phyloP scores from a whole-genome alignment of 2,113 vertebrate species.

The Nesoenas mayeri region DNA sequence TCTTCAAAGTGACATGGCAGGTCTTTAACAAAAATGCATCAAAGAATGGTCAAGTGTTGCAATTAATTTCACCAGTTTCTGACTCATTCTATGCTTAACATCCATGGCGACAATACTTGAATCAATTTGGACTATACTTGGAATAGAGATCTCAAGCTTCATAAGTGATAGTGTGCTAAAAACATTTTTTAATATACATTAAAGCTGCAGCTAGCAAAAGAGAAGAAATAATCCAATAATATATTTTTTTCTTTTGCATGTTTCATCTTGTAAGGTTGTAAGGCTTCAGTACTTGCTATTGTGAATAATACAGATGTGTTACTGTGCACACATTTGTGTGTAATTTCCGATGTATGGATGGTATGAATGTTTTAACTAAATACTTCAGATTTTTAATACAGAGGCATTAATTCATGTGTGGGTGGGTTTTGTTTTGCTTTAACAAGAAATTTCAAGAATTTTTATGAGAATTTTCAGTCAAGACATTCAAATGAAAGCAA shows the following conservation, averaged over 20 bases:
- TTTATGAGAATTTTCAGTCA: not conserved
- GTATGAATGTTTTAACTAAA: not conserved
- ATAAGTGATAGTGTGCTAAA: not conserved
- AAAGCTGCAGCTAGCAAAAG: not conserved
- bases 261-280: not conserved
- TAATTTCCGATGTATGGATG: not conserved
- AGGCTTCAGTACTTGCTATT: not conserved
- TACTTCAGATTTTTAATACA: not conserved
- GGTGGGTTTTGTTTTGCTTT: fast-evolving
- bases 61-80: too few relatives aligned
- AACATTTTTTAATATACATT: not conserved
- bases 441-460: not conserved
- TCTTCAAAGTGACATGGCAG: not conserved
- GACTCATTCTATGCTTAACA: too few relatives aligned
- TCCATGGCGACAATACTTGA: too few relatives aligned
- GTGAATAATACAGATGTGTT: not conserved
- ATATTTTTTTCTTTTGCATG: not conserved
- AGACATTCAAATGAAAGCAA: not conserved
- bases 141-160: not conserved
- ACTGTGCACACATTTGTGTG: too few relatives aligned
- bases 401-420: not conserved
- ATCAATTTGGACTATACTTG: too few relatives aligned
- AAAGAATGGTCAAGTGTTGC: too few relatives aligned
- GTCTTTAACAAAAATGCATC: too few relatives aligned
- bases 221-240: not conserved